A percentile compares a stretch with the other conserved stretches of the same genome.
These are phyloP conservation scores for Chloromyia formosa DNA, from an alignment of 2,888 invertebrate genomes.

Conservation along the genomic window DNA sequence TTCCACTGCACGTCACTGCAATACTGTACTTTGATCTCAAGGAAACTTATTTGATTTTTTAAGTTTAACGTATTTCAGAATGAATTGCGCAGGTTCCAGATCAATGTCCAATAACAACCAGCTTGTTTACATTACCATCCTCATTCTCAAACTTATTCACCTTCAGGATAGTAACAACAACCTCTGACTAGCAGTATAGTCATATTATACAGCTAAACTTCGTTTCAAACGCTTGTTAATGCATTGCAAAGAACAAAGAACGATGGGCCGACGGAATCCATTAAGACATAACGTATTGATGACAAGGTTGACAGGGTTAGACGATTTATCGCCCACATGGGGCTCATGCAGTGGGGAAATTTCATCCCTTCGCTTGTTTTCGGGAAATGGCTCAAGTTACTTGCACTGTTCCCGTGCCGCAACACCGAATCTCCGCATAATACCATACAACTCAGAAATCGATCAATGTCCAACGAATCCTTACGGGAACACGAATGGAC, in stretches of 20 bases:
- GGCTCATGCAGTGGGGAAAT: not conserved
- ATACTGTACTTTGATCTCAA: too few species aligned
- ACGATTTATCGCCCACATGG: conserved; percentile 21
- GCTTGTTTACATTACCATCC: too few species aligned
- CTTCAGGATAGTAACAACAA: too few species aligned
- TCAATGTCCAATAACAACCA: too few species aligned
- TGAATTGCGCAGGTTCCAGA: too few species aligned
- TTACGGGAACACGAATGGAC: conserved; percentile 7
- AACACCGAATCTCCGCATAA: too few species aligned
- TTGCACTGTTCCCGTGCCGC: not conserved
- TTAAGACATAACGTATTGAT: conserved; percentile 34
- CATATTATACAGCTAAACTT: too few species aligned
- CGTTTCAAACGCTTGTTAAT: not conserved
- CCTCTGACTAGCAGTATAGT: too few species aligned
- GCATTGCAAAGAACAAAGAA: not conserved
- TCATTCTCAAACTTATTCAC: too few species aligned
- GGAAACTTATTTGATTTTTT: too few species aligned
- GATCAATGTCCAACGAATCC: conserved; percentile 34
- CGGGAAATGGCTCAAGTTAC: not conserved
- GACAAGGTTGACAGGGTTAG: conserved; percentile 39
- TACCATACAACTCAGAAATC: conserved; percentile 9
- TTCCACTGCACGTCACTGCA: too few species aligned
- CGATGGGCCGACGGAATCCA: conserved; percentile 18
- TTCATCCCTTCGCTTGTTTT: not conserved
- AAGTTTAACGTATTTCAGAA: too few species aligned